Base-by-base conservation (phyloP, 2,113 vertebrate genomes). In the Hydropotes inermis region DNA sequence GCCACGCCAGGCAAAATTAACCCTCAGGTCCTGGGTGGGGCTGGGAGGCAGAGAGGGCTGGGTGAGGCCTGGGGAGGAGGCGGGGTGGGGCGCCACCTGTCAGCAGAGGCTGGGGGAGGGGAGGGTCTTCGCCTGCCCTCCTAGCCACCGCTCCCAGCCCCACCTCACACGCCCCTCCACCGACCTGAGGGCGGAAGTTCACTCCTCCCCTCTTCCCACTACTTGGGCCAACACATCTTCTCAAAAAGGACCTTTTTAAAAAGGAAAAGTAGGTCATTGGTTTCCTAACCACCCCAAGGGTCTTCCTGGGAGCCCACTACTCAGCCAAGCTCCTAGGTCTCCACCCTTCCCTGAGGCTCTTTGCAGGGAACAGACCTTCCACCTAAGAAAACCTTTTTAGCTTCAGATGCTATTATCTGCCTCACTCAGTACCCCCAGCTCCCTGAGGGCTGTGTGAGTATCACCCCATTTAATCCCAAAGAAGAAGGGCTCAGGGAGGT, bases 1-100 rank as follows among this genome's bases (percentile, higher is more conserved):
- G 97, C 98, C 98, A 98, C 83, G 78, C 98, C 98, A 98, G 97
- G 97, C 96, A 96, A 91, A 94, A 70, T 99, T 99, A 99, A 98
- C 98, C 94, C 97, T 98, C 85, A 67, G 70, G 86, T 43, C 91
- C 70, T 1, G 30, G 87, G 8, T 55, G 33, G 11, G 67, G 39
- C 28, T 33, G 8, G 36, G 23, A 91, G 64, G 61, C 4, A 15
- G 0, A n/a, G 30, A 70, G 28, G 39, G 45, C 91, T 92, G 33
- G 7, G n/a, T 47, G 30, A 58, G 57, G 36, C 23, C 60, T 36
- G 16, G 16, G 82, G 45, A 54, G 7, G 28, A 28, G 23, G 10
- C 2, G 3, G 11, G 36, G 33, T 10, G 11, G 57, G 64, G 50
- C 19, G 10, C n/a, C 25, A 30, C 6, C 5, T 19, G 86, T 39